Percentiles rank a stretch among this genome's conserved stretches.
These are phyloP conservation scores for Heliconius hewitsoni DNA, from an alignment of 1,140 invertebrate genomes.

Conservation along the genomic window DNA sequence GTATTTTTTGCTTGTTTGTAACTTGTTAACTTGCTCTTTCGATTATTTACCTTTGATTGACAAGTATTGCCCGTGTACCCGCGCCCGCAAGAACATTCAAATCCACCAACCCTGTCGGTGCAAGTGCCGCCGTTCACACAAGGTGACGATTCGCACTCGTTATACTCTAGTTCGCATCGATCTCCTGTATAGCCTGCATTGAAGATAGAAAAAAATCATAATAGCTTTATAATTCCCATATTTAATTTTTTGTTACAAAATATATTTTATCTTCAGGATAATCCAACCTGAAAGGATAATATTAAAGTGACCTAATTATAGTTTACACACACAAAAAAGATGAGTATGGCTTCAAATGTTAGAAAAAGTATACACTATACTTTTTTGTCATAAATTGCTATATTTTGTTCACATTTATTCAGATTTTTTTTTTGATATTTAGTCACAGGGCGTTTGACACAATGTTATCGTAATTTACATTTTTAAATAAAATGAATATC, in stretches of 20 bases:
- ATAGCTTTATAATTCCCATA: not conserved
- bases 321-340: too few relatives aligned
- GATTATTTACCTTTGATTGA: constrained; percentile 82
- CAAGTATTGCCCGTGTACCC: constrained; percentile 90
- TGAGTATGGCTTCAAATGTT: too few relatives aligned
- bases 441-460: too few relatives aligned
- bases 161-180: constrained; percentile 89
- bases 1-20: not conserved
- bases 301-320: too few relatives aligned
- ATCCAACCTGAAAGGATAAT: too few relatives aligned
- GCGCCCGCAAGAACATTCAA: constrained; percentile 88
- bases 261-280: too few relatives aligned
- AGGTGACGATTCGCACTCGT: constrained; percentile 94
- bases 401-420: too few relatives aligned
- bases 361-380: too few relatives aligned
- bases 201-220: constrained; percentile 1
- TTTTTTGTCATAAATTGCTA: too few relatives aligned
- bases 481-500: too few relatives aligned
- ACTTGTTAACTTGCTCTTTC: not conserved
- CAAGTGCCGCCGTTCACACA: constrained; percentile 93
- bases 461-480: too few relatives aligned
- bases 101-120: constrained; percentile 88
- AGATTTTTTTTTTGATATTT: not conserved
- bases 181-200: constrained; percentile 86
- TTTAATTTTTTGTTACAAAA: not conserved